These are phyloP conservation scores for Drosophila navojoa DNA, from an alignment of 1,140 invertebrate species.

Conservation along the genomic window DNA sequence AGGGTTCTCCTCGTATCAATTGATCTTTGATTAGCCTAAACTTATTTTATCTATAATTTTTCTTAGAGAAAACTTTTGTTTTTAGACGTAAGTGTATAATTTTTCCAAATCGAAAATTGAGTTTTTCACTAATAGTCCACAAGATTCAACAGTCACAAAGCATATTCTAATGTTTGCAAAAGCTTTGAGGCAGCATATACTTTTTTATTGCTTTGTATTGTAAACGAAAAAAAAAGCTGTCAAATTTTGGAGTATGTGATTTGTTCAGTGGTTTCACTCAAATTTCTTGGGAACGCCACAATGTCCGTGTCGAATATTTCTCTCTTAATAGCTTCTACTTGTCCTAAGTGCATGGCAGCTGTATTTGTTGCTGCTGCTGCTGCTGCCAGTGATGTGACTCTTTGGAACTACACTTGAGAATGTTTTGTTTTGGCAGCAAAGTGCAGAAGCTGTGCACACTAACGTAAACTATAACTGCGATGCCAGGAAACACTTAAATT, in stretches of 20 bases:
- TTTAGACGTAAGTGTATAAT: no score
- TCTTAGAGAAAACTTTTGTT: no score
- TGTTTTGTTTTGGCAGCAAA: constrained; percentile 81
- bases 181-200: constrained; percentile 50
- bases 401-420: constrained; percentile 51
- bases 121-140: no score
- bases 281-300: constrained; percentile 56
- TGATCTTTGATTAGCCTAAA: no score
- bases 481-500: constrained; percentile 80
- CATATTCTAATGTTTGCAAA: constrained; percentile 15
- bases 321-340: constrained; percentile 76
- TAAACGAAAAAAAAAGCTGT: constrained; percentile 32
- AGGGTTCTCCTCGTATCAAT: no score
- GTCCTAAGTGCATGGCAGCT: constrained; percentile 39
- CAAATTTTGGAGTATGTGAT: constrained; percentile 49
- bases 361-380: neutral
- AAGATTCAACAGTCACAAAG: neutral
- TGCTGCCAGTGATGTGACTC: constrained; percentile 10
- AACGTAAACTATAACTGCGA: constrained; percentile 78
- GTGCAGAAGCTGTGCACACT: constrained; percentile 71
- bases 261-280: constrained; percentile 52
- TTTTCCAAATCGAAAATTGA: no score
- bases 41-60: no score
- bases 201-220: constrained; percentile 53
- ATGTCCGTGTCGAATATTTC: constrained; percentile 60